Evolutionary conservation across 2,113 vertebrate species (phyloP), one percentile per base, ranked within the genome.

Genomic region (Lasiurus borealis): DNA sequence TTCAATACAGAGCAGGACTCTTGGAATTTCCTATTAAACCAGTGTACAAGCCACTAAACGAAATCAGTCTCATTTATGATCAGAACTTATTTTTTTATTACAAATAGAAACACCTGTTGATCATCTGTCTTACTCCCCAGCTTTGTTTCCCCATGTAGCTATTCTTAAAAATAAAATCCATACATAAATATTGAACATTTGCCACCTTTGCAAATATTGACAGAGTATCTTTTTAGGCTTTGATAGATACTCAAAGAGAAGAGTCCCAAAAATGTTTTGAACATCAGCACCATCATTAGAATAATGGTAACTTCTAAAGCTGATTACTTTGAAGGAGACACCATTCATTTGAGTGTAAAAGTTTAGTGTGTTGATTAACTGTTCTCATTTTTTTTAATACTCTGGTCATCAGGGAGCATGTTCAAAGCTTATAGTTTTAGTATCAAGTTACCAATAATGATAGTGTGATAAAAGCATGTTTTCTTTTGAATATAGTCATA

Each of bases 391-490:
- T 40, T 92, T 95, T 78, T 94, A 76, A 76, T 5, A 46, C 12
- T 72, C 75, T 78, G n/a, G 62, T 94, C 44, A 81, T 87, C 23
- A 80, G 64, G 29, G 23, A 54, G 34, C 8, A 87, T 81, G 29
- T 91, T 87, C 57, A 80, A 31, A 83, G 44, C 46, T 93, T 83
- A 87, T 27, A 93, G 36, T 85, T 96, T 82, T 94, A 71, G 84
- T 87, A 59, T 80, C 29, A 88, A 90, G n/a, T 76, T 86, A 89
- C 52, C 83, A 59, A 78, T 93, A 75, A 90, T 68, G 76, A 87
- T 40, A 77, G 2, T 82, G 10, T 81, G 40, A 54, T 85, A 59
- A 69, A 54, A 66, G 19, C 93, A 29, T 81, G 7, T 92, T 89
- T 94, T 85, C 40, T 96, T 92, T 90, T 52, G 27, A 89, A 6